Percentiles rank a stretch among this genome's conserved stretches.
Evolutionary conservation across 2,797 vertebrate genomes (phyloP).

Genomic region (Perodicticus potto): DNA sequence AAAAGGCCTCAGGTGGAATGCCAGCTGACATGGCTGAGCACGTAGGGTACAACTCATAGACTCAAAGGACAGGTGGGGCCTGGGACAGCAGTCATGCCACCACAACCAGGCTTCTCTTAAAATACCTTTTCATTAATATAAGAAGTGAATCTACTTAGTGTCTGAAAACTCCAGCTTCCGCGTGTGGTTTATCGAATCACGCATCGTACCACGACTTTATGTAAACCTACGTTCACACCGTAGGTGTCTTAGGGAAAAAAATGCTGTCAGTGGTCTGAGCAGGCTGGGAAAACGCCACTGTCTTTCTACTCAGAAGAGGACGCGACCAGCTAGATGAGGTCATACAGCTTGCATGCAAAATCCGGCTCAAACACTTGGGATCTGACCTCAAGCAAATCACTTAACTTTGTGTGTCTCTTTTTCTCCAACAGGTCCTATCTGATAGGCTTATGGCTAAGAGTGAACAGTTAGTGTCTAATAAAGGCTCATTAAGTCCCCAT

Average conservation of each 20-base stretch:
- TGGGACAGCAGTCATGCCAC: neutral
- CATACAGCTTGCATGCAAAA: neutral
- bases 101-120: neutral
- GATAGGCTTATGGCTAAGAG: neutral
- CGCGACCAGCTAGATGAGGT: neutral
- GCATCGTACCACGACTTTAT: neutral
- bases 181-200: neutral
- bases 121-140: neutral
- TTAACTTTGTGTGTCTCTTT: neutral
- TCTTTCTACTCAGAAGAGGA: neutral
- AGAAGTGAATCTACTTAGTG: neutral
- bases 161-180: neutral
- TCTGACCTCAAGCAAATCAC: neutral
- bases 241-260: neutral
- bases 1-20: neutral
- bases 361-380: neutral
- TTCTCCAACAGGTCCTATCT: neutral
- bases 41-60: neutral
- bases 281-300: neutral
- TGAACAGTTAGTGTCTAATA: neutral
- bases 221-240: neutral
- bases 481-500: neutral
- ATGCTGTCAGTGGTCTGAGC: neutral
- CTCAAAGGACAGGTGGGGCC: neutral
- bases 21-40: neutral